phyloP scores from a whole-genome alignment of 1,140 invertebrate species.

The Drosophila nigrodunni region DNA sequence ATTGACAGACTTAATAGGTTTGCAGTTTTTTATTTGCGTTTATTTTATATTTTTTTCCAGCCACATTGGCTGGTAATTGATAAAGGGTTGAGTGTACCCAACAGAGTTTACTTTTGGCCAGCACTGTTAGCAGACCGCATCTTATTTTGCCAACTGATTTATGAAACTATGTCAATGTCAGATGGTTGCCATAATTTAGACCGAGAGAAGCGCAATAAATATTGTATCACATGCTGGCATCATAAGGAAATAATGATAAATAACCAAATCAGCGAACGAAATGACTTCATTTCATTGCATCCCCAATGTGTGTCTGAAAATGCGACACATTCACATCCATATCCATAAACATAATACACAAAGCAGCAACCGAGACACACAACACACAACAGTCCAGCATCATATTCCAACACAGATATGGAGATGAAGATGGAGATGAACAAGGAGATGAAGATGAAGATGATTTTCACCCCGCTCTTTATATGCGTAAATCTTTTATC shows the following conservation, averaged over 20 bases:
- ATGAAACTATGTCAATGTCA: conserved; percentile 79
- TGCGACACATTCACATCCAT: conserved; percentile 54
- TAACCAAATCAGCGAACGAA: conserved; percentile 77
- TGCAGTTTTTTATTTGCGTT: conserved; percentile 39
- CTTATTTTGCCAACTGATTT: conserved; percentile 49
- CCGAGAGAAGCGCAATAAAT: conserved; percentile 60
- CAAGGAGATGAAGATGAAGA: background rate
- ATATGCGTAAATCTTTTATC: conserved; percentile 77
- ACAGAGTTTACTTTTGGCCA: background rate
- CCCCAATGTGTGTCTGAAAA: background rate
- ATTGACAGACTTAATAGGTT: conserved; percentile 65
- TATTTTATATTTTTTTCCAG: no score
- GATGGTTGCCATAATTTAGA: conserved; percentile 63
- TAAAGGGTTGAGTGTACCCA: conserved; percentile 58
- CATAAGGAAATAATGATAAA: conserved; percentile 83
- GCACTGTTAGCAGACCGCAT: conserved; percentile 1
- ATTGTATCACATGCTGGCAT: conserved; percentile 79
- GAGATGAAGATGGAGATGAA: background rate
- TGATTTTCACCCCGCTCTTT: conserved; percentile 12
- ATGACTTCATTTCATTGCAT: conserved; percentile 74
- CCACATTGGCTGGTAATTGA: conserved; percentile 42
- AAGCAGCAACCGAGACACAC: conserved; percentile 47
- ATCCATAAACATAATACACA: conserved; percentile 60
- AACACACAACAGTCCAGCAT: conserved; percentile 10
- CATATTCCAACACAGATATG: background rate